Evolutionary conservation across 2,113 vertebrate genomes (phyloP).

Genomic region (Leptodactylus fuscus): DNA sequence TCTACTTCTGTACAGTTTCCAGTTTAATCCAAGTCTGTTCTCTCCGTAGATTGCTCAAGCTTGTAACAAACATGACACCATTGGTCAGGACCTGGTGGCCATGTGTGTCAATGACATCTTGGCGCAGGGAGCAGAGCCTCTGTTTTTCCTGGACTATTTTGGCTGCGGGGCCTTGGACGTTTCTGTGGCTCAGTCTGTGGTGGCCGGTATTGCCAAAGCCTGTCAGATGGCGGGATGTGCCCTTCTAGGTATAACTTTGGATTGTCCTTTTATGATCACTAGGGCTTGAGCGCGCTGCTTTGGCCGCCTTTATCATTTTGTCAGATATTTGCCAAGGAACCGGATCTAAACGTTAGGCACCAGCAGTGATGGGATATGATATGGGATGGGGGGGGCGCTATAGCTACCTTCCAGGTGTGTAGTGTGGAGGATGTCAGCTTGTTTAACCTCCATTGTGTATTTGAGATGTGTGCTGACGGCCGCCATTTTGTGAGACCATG

Average conservation of each 20-base stretch:
- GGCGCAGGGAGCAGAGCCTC: slow-evolving; percentile 93
- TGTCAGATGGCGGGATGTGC: slow-evolving; percentile 88
- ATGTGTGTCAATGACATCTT: slow-evolving; percentile 97
- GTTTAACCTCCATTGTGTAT: too few species aligned
- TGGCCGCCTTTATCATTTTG: too few species aligned
- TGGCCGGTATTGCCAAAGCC: slow-evolving; percentile 85
- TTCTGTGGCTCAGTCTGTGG: slow-evolving; percentile 76
- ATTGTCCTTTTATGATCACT: not conserved
- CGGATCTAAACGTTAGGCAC: too few species aligned
- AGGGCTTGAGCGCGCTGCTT: too few species aligned
- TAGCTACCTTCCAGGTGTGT: too few species aligned
- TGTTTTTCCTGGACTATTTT: slow-evolving; percentile 97
- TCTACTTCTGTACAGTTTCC: too few species aligned
- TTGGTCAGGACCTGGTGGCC: slow-evolving; percentile 95
- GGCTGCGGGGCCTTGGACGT: slow-evolving; percentile 92
- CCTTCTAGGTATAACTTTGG: slow-evolving; percentile 80
- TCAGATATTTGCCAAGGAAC: too few species aligned
- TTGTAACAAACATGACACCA: slow-evolving; percentile 80
- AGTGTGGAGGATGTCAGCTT: too few species aligned
- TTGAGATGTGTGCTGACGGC: too few species aligned
- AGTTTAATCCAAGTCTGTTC: not conserved
- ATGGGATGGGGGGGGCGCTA: too few species aligned
- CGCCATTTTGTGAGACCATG: too few species aligned
- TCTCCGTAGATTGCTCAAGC: slow-evolving; percentile 84
- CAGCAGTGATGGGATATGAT: too few species aligned